A percentile compares a stretch with the other conserved stretches of the same genome.
phyloP scores from a whole-genome alignment of 2,888 invertebrate species.

The Sesamia inferens region DNA sequence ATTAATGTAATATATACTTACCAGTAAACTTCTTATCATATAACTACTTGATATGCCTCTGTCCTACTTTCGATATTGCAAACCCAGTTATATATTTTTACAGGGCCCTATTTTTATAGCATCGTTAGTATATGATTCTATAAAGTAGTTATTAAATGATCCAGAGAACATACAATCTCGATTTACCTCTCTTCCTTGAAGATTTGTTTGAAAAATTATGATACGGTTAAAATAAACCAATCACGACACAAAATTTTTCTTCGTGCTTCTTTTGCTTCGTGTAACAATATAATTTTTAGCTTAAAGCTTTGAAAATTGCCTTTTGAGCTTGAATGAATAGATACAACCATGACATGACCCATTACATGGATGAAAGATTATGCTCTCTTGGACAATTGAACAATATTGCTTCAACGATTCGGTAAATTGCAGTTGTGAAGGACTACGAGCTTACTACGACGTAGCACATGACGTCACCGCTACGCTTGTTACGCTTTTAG shows the following conservation, averaged over 20 bases:
- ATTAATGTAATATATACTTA: neutral
- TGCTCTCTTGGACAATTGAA: neutral
- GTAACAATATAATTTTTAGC: neutral
- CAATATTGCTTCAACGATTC: neutral
- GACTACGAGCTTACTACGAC: neutral
- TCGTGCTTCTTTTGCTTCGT: neutral
- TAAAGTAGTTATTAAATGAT: neutral
- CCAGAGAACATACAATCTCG: neutral
- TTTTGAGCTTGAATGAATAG: neutral
- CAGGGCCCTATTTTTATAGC: neutral
- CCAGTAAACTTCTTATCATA: neutral
- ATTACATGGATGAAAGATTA: neutral
- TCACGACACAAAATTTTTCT: neutral
- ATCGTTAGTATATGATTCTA: constrained; percentile 10
- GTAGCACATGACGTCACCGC: constrained; percentile 16
- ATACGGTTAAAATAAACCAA: neutral
- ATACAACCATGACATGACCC: neutral
- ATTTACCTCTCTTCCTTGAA: neutral
- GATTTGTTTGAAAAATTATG: neutral
- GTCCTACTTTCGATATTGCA: neutral
- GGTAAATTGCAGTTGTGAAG: neutral
- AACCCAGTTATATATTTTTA: neutral
- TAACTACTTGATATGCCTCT: neutral
- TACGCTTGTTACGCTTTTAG: neutral
- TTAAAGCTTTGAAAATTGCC: neutral